A percentile compares a stretch with the other conserved stretches of the same genome.
Conservation (phyloP, 30 jellyfish, hydroid and myxozoan species). For the Cassiopea xamachana region DNA sequence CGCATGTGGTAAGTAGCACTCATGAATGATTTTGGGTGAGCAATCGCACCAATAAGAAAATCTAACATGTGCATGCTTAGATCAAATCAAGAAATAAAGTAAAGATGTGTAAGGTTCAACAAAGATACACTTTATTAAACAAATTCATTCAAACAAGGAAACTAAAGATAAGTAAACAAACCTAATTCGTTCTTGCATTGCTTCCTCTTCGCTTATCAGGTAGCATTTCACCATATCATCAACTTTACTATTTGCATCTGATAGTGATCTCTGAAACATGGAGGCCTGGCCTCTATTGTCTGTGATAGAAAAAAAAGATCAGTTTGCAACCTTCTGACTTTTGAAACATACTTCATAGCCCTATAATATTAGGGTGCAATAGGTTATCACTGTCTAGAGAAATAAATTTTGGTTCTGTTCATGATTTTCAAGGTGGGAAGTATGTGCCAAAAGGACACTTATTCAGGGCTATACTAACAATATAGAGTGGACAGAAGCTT, state of each 20-base stretch:
- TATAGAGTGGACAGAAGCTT: too few relatives aligned
- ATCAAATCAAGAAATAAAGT: too few relatives aligned
- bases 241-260: slow-evolving; percentile 71
- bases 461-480: too few relatives aligned
- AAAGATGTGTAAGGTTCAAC: too few relatives aligned
- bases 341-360: not conserved
- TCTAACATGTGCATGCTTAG: too few relatives aligned
- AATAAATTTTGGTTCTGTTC: too few relatives aligned
- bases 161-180: not conserved
- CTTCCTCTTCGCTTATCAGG: slow-evolving; percentile 80
- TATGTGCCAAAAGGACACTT: too few relatives aligned
- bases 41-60: too few relatives aligned
- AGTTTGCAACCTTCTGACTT: not conserved
- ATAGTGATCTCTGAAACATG: slow-evolving; percentile 69
- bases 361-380: not conserved
- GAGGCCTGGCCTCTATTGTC: slow-evolving; percentile 36
- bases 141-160: not conserved
- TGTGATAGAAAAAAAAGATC: not conserved
- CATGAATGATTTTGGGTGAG: too few relatives aligned
- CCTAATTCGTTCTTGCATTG: slow-evolving; percentile 95
- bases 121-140: not conserved
- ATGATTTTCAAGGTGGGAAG: too few relatives aligned
- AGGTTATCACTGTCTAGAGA: too few relatives aligned
- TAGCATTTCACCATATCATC: slow-evolving; percentile 61
- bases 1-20: too few relatives aligned